Evolutionary conservation across 1,140 invertebrate species (phyloP), one percentile per base, ranked within the genome.

Genomic region (Dermatophagoides farinae): DNA sequence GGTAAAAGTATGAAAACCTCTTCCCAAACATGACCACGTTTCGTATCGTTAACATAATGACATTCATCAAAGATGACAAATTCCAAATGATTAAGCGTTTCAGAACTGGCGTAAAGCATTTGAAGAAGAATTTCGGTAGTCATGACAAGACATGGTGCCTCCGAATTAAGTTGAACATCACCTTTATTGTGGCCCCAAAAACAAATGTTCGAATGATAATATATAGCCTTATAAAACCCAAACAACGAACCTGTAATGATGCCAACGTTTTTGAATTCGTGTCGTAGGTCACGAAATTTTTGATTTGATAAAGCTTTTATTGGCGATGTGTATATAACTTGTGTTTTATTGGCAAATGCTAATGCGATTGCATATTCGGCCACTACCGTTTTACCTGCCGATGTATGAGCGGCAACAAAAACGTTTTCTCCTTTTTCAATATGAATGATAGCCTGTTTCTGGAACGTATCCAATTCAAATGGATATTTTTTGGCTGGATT

Each of bases 61-160:
- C 97, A 92, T 77, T 99, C 96, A 73, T 99, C 96, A 71, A 99
- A 98, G 67, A 99, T 92, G 4, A 98, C 95, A 79, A 90, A 98
- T 71, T 99, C 93, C 50, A 99, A 75, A 74, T 98, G 93, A 58
- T 89, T 77, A 4, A 96, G 84, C 57, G 92, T 82, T 69, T 97
- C 90, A 59, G 88, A 90, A 52, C 87, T 90, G 69, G 88, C 88
- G 70, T 96, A 97, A 1, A 98, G 71, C 92, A 98, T 97, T 58
- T 65, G 76, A 62, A 90, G 79, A 16, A 99, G 73, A 68, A 99
- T 98, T 78, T 99, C 96, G 1, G 96, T 99, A 0, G 96, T 99
- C 93, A 99, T 98, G 46, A 99, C 95, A 0, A 99, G 78, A 73
- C 93, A 97, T 4, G 85, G 80, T 1, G 92, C 92, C 16, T 83